Evolutionary conservation across 2,113 vertebrate species (phyloP).

Genomic region (Cacatua alba): DNA sequence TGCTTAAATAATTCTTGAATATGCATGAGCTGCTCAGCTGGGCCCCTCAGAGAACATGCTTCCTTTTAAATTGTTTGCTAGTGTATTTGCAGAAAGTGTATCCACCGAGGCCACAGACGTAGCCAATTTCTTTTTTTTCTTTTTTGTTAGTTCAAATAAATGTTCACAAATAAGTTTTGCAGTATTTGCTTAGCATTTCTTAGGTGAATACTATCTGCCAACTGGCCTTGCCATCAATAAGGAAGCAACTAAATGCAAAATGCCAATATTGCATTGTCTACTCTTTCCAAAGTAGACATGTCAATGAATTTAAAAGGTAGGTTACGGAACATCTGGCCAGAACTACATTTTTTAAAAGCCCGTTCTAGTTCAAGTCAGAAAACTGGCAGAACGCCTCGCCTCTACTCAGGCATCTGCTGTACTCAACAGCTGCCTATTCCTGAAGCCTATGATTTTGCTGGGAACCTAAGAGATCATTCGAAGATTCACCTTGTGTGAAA

Average conservation of each 20-base stretch:
- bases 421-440: background rate
- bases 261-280: background rate
- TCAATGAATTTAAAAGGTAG: constrained; percentile 40
- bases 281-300: background rate
- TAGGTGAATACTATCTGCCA: constrained; percentile 18
- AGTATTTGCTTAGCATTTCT: constrained; percentile 19
- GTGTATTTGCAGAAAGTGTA: constrained; percentile 29
- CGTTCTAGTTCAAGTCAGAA: background rate
- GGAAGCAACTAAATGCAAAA: constrained; percentile 28
- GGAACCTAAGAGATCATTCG: background rate
- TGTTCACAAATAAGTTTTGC: background rate
- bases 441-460: background rate
- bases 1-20: constrained; percentile 47
- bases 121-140: background rate
- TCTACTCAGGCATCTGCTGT: background rate
- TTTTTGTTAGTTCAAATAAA: background rate
- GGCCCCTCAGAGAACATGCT: background rate
- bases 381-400: background rate
- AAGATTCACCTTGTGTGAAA: background rate
- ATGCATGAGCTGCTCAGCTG: constrained; percentile 28
- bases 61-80: constrained; percentile 43
- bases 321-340: constrained; percentile 16
- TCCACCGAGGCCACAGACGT: background rate
- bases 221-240: background rate
- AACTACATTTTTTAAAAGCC: background rate